Conservation (phyloP, 2,113 vertebrate genomes). For the Bostrychus sinensis region DNA sequence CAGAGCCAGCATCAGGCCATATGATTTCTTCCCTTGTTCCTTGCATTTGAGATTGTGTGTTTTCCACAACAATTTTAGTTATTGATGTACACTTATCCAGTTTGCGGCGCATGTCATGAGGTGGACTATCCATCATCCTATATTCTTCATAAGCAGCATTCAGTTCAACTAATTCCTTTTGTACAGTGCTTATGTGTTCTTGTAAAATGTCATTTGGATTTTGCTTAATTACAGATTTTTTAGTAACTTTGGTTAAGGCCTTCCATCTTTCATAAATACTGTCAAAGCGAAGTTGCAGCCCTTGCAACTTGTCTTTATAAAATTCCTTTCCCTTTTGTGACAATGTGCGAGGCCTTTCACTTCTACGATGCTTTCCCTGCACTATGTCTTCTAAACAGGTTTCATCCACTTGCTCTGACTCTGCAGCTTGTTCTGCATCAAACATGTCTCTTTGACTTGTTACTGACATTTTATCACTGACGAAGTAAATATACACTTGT, state of each 20-base stretch:
- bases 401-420: neutral
- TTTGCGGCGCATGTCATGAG: constrained; percentile 10
- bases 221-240: constrained; percentile 7
- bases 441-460: neutral
- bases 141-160: constrained; percentile 26
- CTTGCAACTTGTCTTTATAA: neutral
- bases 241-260: constrained; percentile 1
- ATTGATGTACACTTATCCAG: constrained; percentile 8
- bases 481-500: neutral
- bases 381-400: neutral
- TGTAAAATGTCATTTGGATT: constrained; percentile 13
- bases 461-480: neutral
- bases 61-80: neutral
- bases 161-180: constrained; percentile 9
- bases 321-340: constrained; percentile 14
- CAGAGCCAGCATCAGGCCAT: constrained; percentile 8
- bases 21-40: neutral
- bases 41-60: constrained; percentile 1
- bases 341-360: constrained; percentile 11
- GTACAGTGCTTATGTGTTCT: constrained; percentile 9
- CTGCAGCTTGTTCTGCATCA: neutral
- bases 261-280: constrained; percentile 18
- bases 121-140: neutral
- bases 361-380: neutral
- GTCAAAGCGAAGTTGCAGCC: neutral